Percentiles rank a stretch among this genome's conserved stretches.
Evolutionary conservation across 2,888 invertebrate genomes (phyloP).

Genomic region (Leuctra nigra): DNA sequence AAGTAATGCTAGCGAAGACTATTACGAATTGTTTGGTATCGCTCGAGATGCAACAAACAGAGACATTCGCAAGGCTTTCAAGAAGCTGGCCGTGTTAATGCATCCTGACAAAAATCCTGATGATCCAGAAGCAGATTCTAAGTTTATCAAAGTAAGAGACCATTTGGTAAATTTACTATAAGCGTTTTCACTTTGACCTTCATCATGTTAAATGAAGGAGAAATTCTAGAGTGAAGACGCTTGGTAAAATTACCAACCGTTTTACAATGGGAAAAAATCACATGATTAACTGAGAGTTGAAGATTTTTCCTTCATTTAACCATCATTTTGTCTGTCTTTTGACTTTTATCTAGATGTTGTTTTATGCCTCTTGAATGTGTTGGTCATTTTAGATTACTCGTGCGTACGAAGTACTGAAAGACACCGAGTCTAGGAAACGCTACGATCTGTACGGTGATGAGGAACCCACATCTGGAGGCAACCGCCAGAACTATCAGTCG

Average conservation of each 20-base stretch:
- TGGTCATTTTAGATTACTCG: slow-evolving; percentile 47
- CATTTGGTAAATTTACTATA: too few relatives aligned
- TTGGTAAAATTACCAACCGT: too few relatives aligned
- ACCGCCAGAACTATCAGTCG: slow-evolving; percentile 64
- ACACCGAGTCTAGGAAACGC: slow-evolving; percentile 66
- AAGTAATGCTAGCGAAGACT: too few relatives aligned
- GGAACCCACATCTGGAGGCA: slow-evolving; percentile 49
- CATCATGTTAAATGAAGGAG: too few relatives aligned
- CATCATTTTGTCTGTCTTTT: too few relatives aligned
- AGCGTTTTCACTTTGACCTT: too few relatives aligned
- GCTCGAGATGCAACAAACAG: slow-evolving; percentile 56
- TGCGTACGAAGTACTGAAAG: slow-evolving; percentile 83
- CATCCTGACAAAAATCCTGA: slow-evolving; percentile 78
- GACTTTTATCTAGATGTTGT: not conserved
- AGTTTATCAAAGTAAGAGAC: slow-evolving; percentile 59
- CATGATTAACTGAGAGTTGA: too few relatives aligned
- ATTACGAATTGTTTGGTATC: slow-evolving; percentile 62
- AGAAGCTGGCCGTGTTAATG: slow-evolving; percentile 62
- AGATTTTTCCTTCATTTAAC: not conserved
- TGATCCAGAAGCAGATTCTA: slow-evolving; percentile 63
- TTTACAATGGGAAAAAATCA: too few relatives aligned
- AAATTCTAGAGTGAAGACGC: too few relatives aligned
- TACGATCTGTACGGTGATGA: slow-evolving; percentile 76
- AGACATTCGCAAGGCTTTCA: slow-evolving; percentile 70
- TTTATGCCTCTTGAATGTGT: not conserved